These are phyloP conservation scores for Pseudoips prasinana DNA, from an alignment of 2,888 invertebrate genomes.

Conservation along the genomic window DNA sequence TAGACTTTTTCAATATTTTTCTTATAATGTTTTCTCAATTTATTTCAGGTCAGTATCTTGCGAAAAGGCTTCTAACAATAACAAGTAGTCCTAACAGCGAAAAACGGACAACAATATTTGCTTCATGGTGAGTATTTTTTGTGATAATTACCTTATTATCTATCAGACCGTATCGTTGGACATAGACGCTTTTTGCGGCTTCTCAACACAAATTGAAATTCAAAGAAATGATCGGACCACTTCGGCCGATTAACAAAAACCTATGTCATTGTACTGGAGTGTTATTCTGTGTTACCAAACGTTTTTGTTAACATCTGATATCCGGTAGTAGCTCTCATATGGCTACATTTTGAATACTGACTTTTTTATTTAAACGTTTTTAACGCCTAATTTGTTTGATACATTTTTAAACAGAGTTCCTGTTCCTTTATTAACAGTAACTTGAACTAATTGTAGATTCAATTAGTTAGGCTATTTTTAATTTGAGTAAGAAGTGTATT, in stretches of 20 bases:
- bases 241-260: slow-evolving; percentile 36
- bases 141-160: slow-evolving; percentile 18
- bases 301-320: slow-evolving; percentile 20
- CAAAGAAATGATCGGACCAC: slow-evolving; percentile 27
- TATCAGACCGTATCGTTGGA: slow-evolving; percentile 30
- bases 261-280: slow-evolving; percentile 25
- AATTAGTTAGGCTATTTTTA: too few relatives aligned
- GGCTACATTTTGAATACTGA: slow-evolving; percentile 11
- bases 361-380: slow-evolving; percentile 1
- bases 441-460: too few relatives aligned
- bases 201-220: slow-evolving; percentile 28
- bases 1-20: too few relatives aligned
- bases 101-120: slow-evolving; percentile 10
- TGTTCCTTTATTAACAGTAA: too few relatives aligned
- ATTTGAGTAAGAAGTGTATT: too few relatives aligned
- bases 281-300: slow-evolving; percentile 12
- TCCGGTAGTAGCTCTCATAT: slow-evolving; percentile 16
- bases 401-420: too few relatives aligned
- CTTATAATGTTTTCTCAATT: slow-evolving; percentile 12
- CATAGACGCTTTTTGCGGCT: slow-evolving; percentile 27
- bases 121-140: slow-evolving; percentile 34
- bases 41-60: slow-evolving; percentile 42
- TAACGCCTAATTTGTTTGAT: too few relatives aligned
- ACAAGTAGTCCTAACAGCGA: slow-evolving; percentile 11
- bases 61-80: slow-evolving; percentile 13